phyloP scores from a whole-genome alignment of 2,888 invertebrate species.

The Phalangium opilio region DNA sequence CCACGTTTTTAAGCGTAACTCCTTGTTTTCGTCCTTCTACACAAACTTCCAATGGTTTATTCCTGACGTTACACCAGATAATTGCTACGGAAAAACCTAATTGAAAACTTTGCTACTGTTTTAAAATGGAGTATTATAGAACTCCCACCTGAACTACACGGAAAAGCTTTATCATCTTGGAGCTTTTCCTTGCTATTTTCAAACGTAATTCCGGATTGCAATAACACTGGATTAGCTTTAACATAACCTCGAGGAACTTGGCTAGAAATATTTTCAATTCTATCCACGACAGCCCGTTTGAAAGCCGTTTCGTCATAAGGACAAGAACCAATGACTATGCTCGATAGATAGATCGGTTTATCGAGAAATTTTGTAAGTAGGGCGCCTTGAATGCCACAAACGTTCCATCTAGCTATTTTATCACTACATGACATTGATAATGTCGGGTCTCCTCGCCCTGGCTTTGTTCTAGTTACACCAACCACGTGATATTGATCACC shows the following conservation, averaged over 20 bases:
- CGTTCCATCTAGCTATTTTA: conserved; percentile 77
- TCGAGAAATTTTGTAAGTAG: conserved; percentile 50
- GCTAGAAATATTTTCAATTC: conserved; percentile 23
- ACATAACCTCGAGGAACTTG: conserved; percentile 23
- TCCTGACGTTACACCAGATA: conserved; percentile 39
- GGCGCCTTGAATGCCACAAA: conserved; percentile 67
- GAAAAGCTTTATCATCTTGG: conserved; percentile 5
- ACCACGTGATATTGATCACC: conserved; percentile 50
- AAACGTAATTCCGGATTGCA: conserved; percentile 23
- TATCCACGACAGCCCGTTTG: conserved; percentile 36
- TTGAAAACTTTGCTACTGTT: not conserved
- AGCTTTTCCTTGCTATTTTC: conserved; percentile 23
- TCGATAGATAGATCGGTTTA: conserved; percentile 49
- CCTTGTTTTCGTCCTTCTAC: conserved; percentile 66
- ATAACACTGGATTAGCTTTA: conserved; percentile 20
- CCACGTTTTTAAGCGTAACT: conserved; percentile 47
- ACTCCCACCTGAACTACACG: conserved; percentile 11
- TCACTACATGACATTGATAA: conserved; percentile 85
- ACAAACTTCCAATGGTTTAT: conserved; percentile 40
- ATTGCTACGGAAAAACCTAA: conserved; percentile 41
- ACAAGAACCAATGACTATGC: conserved; percentile 50
- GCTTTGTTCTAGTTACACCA: conserved; percentile 64
- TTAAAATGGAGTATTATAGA: not conserved
- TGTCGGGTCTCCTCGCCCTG: conserved; percentile 76
- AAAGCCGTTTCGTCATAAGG: conserved; percentile 46